Conservation (phyloP, 2,113 vertebrate genomes). For the Corythornis madagascariensis region DNA sequence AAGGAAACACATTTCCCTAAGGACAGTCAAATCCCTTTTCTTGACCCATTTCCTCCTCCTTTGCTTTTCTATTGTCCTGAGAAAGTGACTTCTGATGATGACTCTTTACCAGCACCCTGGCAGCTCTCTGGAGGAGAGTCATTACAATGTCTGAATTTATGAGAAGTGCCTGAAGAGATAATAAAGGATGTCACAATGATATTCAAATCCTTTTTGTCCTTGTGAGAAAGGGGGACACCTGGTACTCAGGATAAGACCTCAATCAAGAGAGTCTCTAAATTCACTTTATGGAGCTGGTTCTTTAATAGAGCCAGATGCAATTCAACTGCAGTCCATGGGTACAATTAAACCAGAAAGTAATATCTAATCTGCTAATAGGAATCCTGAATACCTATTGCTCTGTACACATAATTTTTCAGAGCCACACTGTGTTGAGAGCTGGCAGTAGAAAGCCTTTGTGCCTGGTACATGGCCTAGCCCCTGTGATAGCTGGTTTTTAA, state of each 20-base stretch:
- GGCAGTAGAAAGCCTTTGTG: background rate
- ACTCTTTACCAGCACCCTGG: background rate
- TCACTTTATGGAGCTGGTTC: background rate
- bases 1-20: background rate
- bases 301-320: background rate
- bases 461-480: background rate
- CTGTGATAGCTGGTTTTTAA: background rate
- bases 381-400: background rate
- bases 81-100: background rate
- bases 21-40: background rate
- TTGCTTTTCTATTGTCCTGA: background rate
- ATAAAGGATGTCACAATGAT: conserved; percentile 13
- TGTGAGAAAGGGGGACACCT: background rate
- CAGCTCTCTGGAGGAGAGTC: background rate
- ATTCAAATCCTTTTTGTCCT: conserved; percentile 23
- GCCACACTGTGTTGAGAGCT: background rate
- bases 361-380: conserved; percentile 1
- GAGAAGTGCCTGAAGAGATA: conserved; percentile 2
- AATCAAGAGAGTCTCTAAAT: background rate
- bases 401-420: background rate
- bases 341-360: background rate
- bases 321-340: background rate
- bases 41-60: background rate
- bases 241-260: background rate
- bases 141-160: conserved; percentile 36